Conservation (phyloP, 2,797 vertebrate genomes). For the Sebastes vulpes region DNA sequence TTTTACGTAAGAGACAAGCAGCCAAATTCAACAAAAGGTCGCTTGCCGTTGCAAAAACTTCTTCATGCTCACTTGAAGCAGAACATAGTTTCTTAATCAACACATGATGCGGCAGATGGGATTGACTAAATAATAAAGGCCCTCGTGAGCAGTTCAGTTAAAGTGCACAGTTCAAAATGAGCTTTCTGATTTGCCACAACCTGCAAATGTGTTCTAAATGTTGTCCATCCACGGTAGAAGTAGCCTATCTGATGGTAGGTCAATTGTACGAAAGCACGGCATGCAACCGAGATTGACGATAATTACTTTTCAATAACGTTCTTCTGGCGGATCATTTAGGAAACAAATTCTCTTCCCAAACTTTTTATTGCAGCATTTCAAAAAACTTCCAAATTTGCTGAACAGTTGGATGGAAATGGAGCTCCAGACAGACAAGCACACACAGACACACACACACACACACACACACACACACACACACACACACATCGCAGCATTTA, state of each 20-base stretch:
- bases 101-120: not conserved
- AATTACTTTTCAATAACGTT: not conserved
- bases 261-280: not conserved
- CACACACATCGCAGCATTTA: constrained; percentile 1
- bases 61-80: not conserved
- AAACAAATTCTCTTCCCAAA: constrained; percentile 42
- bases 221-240: not conserved
- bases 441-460: no score
- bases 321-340: not conserved
- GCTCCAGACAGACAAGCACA: not conserved
- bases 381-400: constrained; percentile 29
- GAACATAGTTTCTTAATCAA: not conserved
- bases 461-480: not conserved
- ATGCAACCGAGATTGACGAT: not conserved
- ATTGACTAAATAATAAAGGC: not conserved
- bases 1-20: not conserved
- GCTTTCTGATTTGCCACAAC: not conserved
- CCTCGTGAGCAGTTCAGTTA: not conserved
- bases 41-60: not conserved
- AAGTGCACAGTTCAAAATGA: constrained; percentile 7
- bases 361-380: constrained; percentile 56
- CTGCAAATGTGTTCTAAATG: not conserved
- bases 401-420: constrained; percentile 36
- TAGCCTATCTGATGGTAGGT: not conserved
- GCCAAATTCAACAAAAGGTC: not conserved